A percentile compares a stretch with the other conserved stretches of the same genome.
phyloP scores from a whole-genome alignment of 2,797 vertebrate species.

The Cichlasoma orientale region DNA sequence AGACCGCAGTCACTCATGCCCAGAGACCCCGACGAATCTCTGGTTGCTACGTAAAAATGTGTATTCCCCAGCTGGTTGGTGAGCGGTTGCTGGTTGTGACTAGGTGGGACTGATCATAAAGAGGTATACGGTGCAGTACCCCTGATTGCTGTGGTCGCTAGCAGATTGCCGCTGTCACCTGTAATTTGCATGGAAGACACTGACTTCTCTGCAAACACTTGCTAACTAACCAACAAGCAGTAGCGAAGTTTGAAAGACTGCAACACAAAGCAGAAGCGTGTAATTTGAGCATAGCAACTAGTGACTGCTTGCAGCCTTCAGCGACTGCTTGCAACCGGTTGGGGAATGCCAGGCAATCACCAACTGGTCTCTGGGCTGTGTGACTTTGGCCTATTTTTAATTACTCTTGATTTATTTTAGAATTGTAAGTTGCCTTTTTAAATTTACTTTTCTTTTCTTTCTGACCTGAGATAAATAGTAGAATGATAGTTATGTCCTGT shows the following conservation, averaged over 20 bases:
- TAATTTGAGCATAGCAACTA: too few relatives aligned
- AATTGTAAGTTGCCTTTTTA: not conserved
- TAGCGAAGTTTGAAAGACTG: too few relatives aligned
- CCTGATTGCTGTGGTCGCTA: too few relatives aligned
- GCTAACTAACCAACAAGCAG: too few relatives aligned
- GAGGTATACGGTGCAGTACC: not conserved
- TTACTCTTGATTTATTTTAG: not conserved
- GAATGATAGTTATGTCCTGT: not conserved
- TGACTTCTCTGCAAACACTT: too few relatives aligned
- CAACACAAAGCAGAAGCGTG: too few relatives aligned
- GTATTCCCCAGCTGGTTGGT: not conserved
- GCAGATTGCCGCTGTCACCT: too few relatives aligned
- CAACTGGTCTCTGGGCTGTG: not conserved
- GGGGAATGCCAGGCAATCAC: not conserved
- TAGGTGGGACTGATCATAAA: not conserved
- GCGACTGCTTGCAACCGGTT: not conserved
- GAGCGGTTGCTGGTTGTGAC: not conserved
- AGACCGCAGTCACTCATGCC: not conserved
- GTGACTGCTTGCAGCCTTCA: not conserved
- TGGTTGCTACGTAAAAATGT: not conserved
- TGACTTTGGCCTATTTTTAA: not conserved
- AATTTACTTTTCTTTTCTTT: not conserved
- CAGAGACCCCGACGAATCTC: not conserved
- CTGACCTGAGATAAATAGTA: not conserved
- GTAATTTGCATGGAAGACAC: too few relatives aligned